A percentile compares a stretch with the other conserved stretches of the same genome.
Conservation (phyloP, 2,797 vertebrate genomes). For the Sebastes paucispinis region DNA sequence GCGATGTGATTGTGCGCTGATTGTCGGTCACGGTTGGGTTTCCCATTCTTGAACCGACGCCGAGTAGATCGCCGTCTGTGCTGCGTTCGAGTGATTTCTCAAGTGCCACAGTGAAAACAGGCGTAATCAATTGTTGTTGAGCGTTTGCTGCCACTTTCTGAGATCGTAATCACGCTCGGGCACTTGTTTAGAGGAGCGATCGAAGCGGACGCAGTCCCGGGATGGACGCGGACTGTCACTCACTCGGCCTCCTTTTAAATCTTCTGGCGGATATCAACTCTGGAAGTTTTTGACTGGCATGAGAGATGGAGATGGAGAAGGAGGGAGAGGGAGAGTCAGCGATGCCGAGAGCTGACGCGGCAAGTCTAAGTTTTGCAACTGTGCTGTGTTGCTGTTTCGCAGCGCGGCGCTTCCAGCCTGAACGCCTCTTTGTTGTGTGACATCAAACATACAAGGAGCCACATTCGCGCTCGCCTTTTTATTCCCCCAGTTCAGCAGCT, state of each 20-base stretch:
- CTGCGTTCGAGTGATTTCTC: constrained; percentile 38
- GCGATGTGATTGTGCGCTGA: constrained; percentile 5
- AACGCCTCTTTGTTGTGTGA: constrained; percentile 60
- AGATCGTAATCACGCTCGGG: constrained; percentile 24
- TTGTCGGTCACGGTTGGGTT: constrained; percentile 17
- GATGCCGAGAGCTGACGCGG: constrained; percentile 54
- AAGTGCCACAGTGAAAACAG: constrained; percentile 1
- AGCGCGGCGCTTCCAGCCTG: constrained; percentile 38
- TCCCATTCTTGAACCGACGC: not conserved
- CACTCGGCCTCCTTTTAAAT: not conserved
- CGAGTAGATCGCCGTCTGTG: not conserved
- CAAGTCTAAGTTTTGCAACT: constrained; percentile 50
- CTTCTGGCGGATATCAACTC: constrained; percentile 33
- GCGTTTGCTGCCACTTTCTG: constrained; percentile 7
- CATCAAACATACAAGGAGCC: constrained; percentile 57
- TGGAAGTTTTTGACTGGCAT: constrained; percentile 46
- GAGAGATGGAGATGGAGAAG: not conserved
- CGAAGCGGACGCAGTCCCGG: not conserved
- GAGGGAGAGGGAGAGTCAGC: constrained; percentile 26
- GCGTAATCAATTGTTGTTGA: constrained; percentile 19
- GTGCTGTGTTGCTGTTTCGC: constrained; percentile 51
- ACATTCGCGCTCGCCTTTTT: constrained; percentile 22
- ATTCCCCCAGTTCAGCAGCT: constrained; percentile 40
- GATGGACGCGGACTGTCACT: constrained; percentile 27
- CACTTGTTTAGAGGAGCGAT: not conserved